These are phyloP conservation scores for Synaphobranchus kaupii DNA, from an alignment of 2,797 vertebrate species.

Conservation along the genomic window DNA sequence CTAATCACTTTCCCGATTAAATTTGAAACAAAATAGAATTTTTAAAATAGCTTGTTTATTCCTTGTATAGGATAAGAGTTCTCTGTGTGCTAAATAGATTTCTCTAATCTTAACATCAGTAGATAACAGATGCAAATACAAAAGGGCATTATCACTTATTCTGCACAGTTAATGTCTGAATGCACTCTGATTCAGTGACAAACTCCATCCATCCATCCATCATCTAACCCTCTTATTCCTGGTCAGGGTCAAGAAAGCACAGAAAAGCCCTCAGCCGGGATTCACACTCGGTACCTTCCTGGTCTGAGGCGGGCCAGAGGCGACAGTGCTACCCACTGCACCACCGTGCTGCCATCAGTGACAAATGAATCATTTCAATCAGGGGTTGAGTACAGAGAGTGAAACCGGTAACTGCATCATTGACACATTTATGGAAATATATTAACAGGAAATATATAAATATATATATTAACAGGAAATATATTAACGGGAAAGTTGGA, in stretches of 20 bases:
- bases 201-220: neutral
- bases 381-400: neutral
- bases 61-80: conserved; percentile 1
- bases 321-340: too few species aligned
- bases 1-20: conserved; percentile 9
- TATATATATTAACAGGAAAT: too few species aligned
- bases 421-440: neutral
- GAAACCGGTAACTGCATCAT: neutral
- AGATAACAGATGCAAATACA: conserved; percentile 6
- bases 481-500: neutral
- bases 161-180: neutral
- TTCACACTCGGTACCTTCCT: too few species aligned
- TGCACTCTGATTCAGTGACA: neutral
- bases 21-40: conserved; percentile 14
- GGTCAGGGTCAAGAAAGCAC: too few species aligned
- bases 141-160: neutral
- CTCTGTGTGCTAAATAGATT: conserved; percentile 11
- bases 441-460: too few species aligned
- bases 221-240: too few species aligned
- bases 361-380: neutral
- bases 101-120: neutral
- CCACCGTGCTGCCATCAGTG: too few species aligned
- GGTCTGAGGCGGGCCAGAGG: too few species aligned
- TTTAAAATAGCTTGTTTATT: conserved; percentile 21
- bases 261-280: too few species aligned